These are phyloP conservation scores for Tribolium castaneum DNA, from an alignment of 1,140 invertebrate species.

Conservation along the genomic window DNA sequence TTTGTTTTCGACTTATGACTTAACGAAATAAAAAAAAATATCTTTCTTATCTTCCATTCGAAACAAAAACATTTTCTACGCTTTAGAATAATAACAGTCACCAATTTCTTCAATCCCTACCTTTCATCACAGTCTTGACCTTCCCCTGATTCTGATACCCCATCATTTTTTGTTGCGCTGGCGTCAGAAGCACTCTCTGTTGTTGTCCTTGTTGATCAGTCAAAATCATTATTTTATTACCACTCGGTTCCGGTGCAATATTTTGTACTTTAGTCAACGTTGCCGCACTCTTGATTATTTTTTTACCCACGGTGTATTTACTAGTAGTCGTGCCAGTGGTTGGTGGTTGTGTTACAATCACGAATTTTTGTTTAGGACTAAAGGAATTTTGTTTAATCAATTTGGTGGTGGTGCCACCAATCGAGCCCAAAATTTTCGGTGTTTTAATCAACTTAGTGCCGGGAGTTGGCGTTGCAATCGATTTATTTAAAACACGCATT, in stretches of 20 bases:
- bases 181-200: constrained; percentile 68
- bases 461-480: neutral
- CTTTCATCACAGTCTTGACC: constrained; percentile 63
- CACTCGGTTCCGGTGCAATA: constrained; percentile 55
- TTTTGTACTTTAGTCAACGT: constrained; percentile 56
- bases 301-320: constrained; percentile 56
- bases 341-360: constrained; percentile 69
- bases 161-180: constrained; percentile 70
- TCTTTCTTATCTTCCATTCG: too few relatives aligned
- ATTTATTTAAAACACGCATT: constrained; percentile 45
- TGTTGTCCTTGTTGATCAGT: constrained; percentile 70
- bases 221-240: constrained; percentile 70
- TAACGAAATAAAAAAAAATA: too few relatives aligned
- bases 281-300: constrained; percentile 62
- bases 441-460: constrained; percentile 26
- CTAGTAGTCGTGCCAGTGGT: constrained; percentile 17
- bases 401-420: constrained; percentile 5
- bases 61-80: too few relatives aligned
- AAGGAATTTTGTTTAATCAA: constrained; percentile 24
- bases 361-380: constrained; percentile 68
- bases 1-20: too few relatives aligned
- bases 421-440: constrained; percentile 26
- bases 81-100: too few relatives aligned
- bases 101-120: neutral
- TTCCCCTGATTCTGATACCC: constrained; percentile 66